These are phyloP conservation scores for Trachelus tabidus DNA, from an alignment of 2,888 invertebrate genomes.

Conservation along the genomic window DNA sequence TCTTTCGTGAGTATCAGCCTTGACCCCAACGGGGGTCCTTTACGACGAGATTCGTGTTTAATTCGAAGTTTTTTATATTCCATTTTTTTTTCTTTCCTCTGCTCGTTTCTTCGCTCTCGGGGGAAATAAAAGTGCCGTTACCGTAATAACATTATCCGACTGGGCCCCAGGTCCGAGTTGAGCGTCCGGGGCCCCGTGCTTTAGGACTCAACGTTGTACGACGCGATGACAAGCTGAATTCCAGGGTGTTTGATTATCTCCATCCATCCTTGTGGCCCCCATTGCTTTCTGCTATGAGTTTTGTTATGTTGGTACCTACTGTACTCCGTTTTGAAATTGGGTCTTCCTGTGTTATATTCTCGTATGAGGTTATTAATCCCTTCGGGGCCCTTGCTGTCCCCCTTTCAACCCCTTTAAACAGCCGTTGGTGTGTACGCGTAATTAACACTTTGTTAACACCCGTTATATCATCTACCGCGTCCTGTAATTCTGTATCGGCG, in stretches of 20 bases:
- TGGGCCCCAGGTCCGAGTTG: background rate
- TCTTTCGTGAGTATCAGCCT: background rate
- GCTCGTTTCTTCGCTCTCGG: background rate
- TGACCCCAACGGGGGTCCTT: background rate
- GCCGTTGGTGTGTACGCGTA: too few relatives aligned
- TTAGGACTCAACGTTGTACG: constrained; percentile 2
- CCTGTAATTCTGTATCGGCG: background rate
- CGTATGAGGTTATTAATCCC: background rate
- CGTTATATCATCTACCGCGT: too few relatives aligned
- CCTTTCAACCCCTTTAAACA: background rate
- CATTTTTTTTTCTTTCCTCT: background rate
- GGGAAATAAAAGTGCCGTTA: constrained; percentile 2
- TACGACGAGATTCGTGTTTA: background rate
- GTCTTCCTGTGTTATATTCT: background rate
- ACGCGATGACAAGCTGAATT: constrained; percentile 20
- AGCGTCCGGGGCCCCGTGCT: background rate
- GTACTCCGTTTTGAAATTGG: background rate
- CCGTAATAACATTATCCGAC: background rate
- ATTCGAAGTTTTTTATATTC: background rate
- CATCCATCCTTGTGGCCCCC: constrained; percentile 2
- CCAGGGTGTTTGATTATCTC: constrained; percentile 17
- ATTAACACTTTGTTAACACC: too few relatives aligned
- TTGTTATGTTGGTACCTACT: background rate
- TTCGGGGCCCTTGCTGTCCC: background rate
- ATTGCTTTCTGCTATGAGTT: background rate